These are phyloP conservation scores for Pomatostomus ruficeps DNA, from an alignment of 2,113 vertebrate genomes.

Conservation along the genomic window DNA sequence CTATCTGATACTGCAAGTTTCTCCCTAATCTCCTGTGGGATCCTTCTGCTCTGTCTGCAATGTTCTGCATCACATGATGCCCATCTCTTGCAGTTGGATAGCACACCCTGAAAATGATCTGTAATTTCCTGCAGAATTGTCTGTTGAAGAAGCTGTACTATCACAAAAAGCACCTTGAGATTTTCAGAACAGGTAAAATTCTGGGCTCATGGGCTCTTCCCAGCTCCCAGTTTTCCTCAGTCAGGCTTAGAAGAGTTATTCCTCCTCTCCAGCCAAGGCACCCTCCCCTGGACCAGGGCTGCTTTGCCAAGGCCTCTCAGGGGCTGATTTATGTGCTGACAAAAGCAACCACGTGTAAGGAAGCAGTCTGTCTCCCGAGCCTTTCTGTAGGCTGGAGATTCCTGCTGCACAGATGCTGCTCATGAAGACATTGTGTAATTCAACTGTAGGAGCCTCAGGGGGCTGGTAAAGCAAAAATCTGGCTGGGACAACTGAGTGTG, in stretches of 20 bases:
- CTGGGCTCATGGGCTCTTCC: background rate
- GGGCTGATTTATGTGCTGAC: slow-evolving; percentile 17
- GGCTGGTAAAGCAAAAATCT: background rate
- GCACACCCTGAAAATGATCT: background rate
- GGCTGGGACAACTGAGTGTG: background rate
- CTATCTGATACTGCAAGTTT: background rate
- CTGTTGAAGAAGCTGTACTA: background rate
- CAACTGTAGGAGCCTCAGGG: background rate
- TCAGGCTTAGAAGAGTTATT: background rate
- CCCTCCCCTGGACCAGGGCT: background rate
- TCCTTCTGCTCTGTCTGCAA: background rate
- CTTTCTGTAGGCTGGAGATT: background rate
- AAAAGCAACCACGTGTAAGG: slow-evolving; percentile 25
- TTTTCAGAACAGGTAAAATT: background rate
- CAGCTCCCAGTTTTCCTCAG: background rate
- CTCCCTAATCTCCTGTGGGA: background rate
- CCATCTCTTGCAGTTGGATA: background rate
- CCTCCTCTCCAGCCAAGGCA: fast-evolving
- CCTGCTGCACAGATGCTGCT: slow-evolving; percentile 9
- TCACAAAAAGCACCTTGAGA: background rate
- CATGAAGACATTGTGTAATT: background rate
- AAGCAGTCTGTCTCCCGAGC: background rate
- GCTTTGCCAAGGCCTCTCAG: background rate
- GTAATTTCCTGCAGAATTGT: background rate
- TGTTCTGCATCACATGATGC: background rate